phyloP scores from a whole-genome alignment of 2,888 invertebrate genomes.

The Stenoptilia bipunctidactyla region DNA sequence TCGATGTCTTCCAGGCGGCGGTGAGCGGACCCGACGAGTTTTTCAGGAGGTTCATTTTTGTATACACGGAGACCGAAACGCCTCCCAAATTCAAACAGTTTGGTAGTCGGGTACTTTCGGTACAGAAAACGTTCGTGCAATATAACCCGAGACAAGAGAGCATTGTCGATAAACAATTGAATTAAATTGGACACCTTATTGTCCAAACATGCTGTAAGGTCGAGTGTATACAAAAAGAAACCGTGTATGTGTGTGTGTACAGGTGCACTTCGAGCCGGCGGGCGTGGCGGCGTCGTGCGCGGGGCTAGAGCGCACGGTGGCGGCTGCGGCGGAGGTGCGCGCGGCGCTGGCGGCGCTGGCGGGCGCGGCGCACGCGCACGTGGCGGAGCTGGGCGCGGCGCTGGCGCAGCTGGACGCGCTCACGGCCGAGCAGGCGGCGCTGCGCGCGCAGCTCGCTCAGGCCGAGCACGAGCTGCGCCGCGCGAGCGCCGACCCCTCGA shows the following conservation, averaged over 20 bases:
- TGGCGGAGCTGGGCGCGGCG: constrained; percentile 78
- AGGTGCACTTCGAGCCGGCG: constrained; percentile 91
- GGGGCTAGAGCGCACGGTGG: constrained; percentile 77
- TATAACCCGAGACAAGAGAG: no score
- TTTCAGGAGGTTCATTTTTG: no score
- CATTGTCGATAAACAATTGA: no score
- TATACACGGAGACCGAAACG: no score
- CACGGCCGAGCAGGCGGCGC: constrained; percentile 86
- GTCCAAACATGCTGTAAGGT: no score
- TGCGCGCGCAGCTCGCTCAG: constrained; percentile 86
- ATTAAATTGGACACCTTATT: no score
- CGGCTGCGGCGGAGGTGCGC: constrained; percentile 78
- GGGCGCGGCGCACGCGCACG: constrained; percentile 74
- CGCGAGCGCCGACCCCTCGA: constrained; percentile 84
- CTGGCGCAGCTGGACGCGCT: constrained; percentile 89
- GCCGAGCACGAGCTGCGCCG: constrained; percentile 90
- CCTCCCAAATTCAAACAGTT: no score
- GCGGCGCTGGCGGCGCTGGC: constrained; percentile 77
- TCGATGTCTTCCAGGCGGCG: no score
- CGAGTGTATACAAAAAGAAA: no score
- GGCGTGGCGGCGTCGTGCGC: constrained; percentile 84
- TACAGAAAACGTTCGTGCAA: no score
- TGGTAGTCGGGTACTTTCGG: no score
- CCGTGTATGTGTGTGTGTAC: constrained; percentile 14
- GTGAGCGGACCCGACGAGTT: no score